Base-by-base conservation (phyloP, 2,888 invertebrate species). In the Pandemis corylana region DNA sequence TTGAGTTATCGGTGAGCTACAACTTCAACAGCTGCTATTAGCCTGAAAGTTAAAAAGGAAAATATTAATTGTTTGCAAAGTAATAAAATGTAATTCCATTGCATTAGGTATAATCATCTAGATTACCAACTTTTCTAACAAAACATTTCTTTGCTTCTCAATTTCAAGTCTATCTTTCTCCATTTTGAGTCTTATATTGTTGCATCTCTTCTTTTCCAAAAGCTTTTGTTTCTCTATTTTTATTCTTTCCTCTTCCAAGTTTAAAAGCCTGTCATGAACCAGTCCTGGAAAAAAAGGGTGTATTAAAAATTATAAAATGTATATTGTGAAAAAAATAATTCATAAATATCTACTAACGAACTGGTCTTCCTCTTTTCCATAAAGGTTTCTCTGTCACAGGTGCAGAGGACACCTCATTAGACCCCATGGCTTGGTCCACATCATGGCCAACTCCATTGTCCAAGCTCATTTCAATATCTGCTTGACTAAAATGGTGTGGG, bases 141-240 rank as follows among this genome's bases (percentile, higher is more conserved):
- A 80, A 9, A 80, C 75, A 83, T 90, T 90, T 76, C 89, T 86
- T 76, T 90, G 89, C 74, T 82, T 87, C 80, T 90, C 89, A 77
- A 90, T 84, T 66, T 90, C 90, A 46, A 90, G 83, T 80, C 86
- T 85, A 67, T 90, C 89, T 78, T 84, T 89, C 77, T 90, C 89
- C 68, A 90, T 83, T 83, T 90, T 90, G 36, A 90, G 83, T 81
- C 84, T 87, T 77, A 89, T 85, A 82, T 90, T 90, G 76, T 90
- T 90, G 76, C 89, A 89, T 71, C 90, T 82, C 77, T 90, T 90
- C 75, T 90, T 89, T 77, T 90, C 90, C 49, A 90, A 79, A 15
- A 89, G 83, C 75, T 90, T 90, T 76, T 90, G 90, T 76, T 90
- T 90, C 70, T 90, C 87, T 68, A 90, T 87, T 83, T 82, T 86